These are phyloP conservation scores for Rallus limicola DNA, from an alignment of 2,113 vertebrate species.

Conservation along the genomic window DNA sequence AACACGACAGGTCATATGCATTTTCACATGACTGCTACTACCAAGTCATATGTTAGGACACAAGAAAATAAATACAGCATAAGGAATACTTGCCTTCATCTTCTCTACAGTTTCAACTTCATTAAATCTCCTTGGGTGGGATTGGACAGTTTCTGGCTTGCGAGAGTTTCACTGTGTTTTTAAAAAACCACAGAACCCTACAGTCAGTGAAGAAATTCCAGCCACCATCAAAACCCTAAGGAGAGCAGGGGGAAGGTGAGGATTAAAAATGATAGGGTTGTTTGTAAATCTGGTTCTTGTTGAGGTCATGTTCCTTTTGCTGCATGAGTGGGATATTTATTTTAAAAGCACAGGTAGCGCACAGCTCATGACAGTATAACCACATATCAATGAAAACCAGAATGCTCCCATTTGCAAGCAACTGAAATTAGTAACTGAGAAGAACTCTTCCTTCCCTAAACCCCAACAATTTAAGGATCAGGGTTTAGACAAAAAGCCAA, in stretches of 20 bases:
- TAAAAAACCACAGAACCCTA: neutral
- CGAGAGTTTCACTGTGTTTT: neutral
- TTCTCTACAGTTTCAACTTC: neutral
- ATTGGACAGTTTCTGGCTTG: neutral
- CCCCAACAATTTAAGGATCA: neutral
- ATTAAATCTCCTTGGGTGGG: neutral
- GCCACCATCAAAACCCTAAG: neutral
- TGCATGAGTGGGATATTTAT: neutral
- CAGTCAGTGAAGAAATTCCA: neutral
- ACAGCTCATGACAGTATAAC: neutral
- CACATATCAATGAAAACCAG: neutral
- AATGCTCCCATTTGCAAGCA: neutral
- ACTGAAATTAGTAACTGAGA: neutral
- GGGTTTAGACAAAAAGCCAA: neutral
- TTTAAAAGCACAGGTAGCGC: neutral
- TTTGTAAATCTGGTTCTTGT: neutral
- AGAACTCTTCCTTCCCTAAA: neutral
- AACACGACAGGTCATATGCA: neutral
- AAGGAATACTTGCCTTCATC: neutral
- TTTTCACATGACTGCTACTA: neutral
- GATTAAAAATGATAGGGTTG: neutral
- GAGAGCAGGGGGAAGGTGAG: neutral
- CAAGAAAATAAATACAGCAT: neutral
- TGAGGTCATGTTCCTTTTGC: neutral
- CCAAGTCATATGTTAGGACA: neutral